Base-by-base conservation (phyloP, 1,140 invertebrate species). In the Steinernema feltiae region DNA sequence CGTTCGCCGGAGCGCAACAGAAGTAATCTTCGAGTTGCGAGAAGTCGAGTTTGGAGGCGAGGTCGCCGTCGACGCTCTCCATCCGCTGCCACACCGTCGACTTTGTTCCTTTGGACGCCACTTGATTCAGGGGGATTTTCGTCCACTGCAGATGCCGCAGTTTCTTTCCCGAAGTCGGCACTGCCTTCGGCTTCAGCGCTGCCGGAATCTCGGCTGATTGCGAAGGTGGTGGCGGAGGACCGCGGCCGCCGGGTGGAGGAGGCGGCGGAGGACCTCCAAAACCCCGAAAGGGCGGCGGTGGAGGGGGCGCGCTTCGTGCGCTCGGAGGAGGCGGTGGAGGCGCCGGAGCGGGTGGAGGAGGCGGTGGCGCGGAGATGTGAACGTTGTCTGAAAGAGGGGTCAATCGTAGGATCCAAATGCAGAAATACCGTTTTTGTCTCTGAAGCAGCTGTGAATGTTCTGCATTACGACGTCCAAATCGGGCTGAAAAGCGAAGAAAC, bases 41-140 rank as follows among this genome's bases (percentile, higher is more conserved):
- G 31, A 80, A 75, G 70, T 82, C 75, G 1, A 80, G 75, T 48
- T 72, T 18, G 18, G 53, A 21, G 0, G 70, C 81, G 18, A 75
- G 71, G 32, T 79, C 72, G 76, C 69, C 32, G 78, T 69, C 72
- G 17, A 73, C 21, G 74, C 7, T 32, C 1, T 73, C 46, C 76
- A 80, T 75, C 70, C 73, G 30, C 30, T 74, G 82, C 84, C 82
- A 86, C 30, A 83, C 30, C 48, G 81, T 84, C 30, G 76, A 30
- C 24, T 31, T 95, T 91, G 1, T 93, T 94, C 87, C 94, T 94
- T 93, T 95, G 94, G 86, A 94, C 94, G n/a, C 92, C 90, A 87
- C 92, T 92, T 1, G 94, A 93, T 53, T 91, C 91, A 76, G 30
- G 21, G 82, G 80, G 48, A 82, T 79, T 35, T 82, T 80, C 46